phyloP scores from a whole-genome alignment of 1,140 invertebrate species.

The Dolichoris vasculosae region DNA sequence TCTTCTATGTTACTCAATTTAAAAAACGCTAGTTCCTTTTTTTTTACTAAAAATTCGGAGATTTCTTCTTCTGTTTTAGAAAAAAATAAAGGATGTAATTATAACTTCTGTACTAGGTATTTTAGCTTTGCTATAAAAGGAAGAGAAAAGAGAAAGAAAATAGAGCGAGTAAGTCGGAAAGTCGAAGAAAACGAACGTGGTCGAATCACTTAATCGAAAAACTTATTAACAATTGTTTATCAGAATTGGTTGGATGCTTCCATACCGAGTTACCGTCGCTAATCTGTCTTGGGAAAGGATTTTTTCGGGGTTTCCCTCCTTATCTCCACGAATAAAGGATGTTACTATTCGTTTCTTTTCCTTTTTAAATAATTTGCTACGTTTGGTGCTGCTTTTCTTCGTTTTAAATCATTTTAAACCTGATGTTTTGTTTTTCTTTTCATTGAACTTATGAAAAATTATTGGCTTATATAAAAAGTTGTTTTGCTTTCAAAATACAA shows the following conservation, averaged over 20 bases:
- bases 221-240: constrained; percentile 13
- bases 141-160: constrained; percentile 13
- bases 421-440: too few relatives aligned
- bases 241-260: too few relatives aligned
- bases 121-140: background rate
- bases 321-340: background rate
- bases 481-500: too few relatives aligned
- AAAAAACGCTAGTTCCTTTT: background rate
- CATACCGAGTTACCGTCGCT: too few relatives aligned
- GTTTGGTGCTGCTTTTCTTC: too few relatives aligned
- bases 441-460: too few relatives aligned
- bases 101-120: constrained; percentile 8
- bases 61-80: background rate
- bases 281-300: too few relatives aligned
- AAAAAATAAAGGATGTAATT: background rate
- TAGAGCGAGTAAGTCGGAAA: background rate
- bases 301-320: background rate
- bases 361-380: background rate
- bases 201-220: constrained; percentile 44
- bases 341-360: background rate
- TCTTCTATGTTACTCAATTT: background rate
- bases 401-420: too few relatives aligned
- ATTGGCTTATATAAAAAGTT: too few relatives aligned
- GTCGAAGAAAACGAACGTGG: background rate
- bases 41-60: background rate